These are phyloP conservation scores for Netelia melanura DNA, from an alignment of 2,888 invertebrate species.

Conservation along the genomic window DNA sequence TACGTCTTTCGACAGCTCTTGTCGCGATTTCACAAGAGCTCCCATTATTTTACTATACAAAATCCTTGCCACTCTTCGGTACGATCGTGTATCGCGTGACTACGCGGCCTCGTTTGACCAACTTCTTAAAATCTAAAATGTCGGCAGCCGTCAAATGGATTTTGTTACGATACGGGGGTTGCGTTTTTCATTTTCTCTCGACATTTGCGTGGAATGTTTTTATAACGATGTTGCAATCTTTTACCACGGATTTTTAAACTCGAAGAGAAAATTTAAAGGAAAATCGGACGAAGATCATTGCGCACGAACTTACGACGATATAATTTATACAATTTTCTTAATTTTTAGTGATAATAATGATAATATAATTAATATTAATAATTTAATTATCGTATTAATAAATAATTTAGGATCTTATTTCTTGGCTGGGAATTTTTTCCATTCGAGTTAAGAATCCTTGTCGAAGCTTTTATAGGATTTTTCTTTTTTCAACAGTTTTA, in stretches of 20 bases:
- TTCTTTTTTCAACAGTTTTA: too few relatives aligned
- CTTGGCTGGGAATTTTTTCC: too few relatives aligned
- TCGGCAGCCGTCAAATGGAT: neutral
- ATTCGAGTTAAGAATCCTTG: too few relatives aligned
- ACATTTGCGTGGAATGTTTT: neutral
- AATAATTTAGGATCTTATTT: too few relatives aligned
- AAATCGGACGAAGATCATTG: too few relatives aligned
- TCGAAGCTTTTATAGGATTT: too few relatives aligned
- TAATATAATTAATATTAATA: too few relatives aligned
- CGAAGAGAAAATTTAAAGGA: too few relatives aligned
- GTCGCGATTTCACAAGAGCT: conserved; percentile 61
- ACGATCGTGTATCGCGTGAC: conserved; percentile 52
- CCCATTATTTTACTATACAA: conserved; percentile 50
- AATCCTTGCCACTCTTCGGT: conserved; percentile 43
- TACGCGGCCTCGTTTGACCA: neutral
- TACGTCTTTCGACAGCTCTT: conserved; percentile 56
- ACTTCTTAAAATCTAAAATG: neutral
- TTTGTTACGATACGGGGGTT: neutral
- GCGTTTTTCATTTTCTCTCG: neutral
- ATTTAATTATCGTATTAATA: too few relatives aligned
- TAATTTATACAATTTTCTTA: too few relatives aligned
- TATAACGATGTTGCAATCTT: neutral
- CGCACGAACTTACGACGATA: too few relatives aligned
- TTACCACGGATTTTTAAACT: neutral
- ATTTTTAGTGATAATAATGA: too few relatives aligned